These are phyloP conservation scores for Xylocopa sonorina DNA, from an alignment of 1,140 invertebrate genomes.

Conservation along the genomic window DNA sequence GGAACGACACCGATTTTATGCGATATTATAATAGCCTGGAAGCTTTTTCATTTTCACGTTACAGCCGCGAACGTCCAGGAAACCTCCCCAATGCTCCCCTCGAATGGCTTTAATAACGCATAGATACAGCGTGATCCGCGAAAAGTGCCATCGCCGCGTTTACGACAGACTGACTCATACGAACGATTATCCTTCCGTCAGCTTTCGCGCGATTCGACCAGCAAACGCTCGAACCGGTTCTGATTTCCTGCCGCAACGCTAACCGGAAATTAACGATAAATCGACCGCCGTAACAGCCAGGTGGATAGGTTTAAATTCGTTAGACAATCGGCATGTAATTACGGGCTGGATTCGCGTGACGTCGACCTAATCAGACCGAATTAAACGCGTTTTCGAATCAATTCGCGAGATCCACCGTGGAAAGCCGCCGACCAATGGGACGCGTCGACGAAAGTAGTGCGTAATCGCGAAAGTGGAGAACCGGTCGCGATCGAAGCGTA, in stretches of 20 bases:
- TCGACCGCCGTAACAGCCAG: slow-evolving; percentile 27
- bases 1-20: too few relatives aligned
- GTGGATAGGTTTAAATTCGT: slow-evolving; percentile 55
- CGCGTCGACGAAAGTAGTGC: not conserved
- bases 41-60: too few relatives aligned
- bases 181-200: slow-evolving; percentile 16
- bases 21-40: too few relatives aligned
- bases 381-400: slow-evolving; percentile 16
- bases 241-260: slow-evolving; percentile 40
- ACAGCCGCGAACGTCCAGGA: too few relatives aligned
- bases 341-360: not conserved
- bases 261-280: slow-evolving; percentile 61
- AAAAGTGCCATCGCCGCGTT: too few relatives aligned
- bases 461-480: slow-evolving; percentile 1
- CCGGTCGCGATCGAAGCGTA: slow-evolving; percentile 15
- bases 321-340: slow-evolving; percentile 33
- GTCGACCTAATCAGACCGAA: slow-evolving; percentile 21
- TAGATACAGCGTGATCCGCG: too few relatives aligned
- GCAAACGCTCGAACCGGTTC: slow-evolving; percentile 16
- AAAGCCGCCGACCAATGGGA: not conserved
- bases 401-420: not conserved
- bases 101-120: too few relatives aligned
- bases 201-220: not conserved
- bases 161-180: slow-evolving; percentile 23
- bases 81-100: too few relatives aligned